These are phyloP conservation scores for Drosophila prostipennis DNA, from an alignment of 2,888 invertebrate species.

Conservation along the genomic window DNA sequence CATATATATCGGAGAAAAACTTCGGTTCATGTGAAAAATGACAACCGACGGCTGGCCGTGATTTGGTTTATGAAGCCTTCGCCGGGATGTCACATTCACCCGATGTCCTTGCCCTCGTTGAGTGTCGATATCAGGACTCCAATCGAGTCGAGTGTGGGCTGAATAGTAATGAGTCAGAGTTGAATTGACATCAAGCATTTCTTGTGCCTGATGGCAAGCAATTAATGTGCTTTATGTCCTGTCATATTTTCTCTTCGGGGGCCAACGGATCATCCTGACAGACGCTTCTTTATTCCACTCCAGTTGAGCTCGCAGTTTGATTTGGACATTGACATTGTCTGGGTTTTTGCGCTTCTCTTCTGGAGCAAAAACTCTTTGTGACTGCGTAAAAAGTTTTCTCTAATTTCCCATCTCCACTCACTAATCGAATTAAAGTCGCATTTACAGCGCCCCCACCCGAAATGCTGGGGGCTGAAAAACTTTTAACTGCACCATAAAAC, in stretches of 20 bases:
- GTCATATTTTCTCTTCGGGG: constrained; percentile 52
- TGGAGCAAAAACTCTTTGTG: constrained; percentile 12
- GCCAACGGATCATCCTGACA: constrained; percentile 29
- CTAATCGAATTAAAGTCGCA: constrained; percentile 41
- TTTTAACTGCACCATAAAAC: constrained; percentile 55
- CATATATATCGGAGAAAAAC: not conserved
- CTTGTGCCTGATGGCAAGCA: constrained; percentile 52
- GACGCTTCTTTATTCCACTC: constrained; percentile 19
- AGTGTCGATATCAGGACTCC: constrained; percentile 26
- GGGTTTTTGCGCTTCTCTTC: not conserved
- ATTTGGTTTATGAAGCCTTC: constrained; percentile 60
- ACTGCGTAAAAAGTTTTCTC: constrained; percentile 18
- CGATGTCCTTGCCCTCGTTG: constrained; percentile 22
- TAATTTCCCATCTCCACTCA: constrained; percentile 9
- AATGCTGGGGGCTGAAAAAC: constrained; percentile 12
- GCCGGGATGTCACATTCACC: constrained; percentile 4
- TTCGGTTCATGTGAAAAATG: constrained; percentile 61
- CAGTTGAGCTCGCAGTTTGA: constrained; percentile 23
- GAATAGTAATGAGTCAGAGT: constrained; percentile 74
- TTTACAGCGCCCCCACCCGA: not conserved
- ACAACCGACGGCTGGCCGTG: constrained; percentile 59
- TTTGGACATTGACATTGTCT: constrained; percentile 58
- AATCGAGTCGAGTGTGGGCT: constrained; percentile 53
- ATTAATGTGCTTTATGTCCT: constrained; percentile 70
- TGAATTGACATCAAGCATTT: constrained; percentile 28